phyloP scores from a whole-genome alignment of 2,888 invertebrate species.

The Arctia plantaginis region DNA sequence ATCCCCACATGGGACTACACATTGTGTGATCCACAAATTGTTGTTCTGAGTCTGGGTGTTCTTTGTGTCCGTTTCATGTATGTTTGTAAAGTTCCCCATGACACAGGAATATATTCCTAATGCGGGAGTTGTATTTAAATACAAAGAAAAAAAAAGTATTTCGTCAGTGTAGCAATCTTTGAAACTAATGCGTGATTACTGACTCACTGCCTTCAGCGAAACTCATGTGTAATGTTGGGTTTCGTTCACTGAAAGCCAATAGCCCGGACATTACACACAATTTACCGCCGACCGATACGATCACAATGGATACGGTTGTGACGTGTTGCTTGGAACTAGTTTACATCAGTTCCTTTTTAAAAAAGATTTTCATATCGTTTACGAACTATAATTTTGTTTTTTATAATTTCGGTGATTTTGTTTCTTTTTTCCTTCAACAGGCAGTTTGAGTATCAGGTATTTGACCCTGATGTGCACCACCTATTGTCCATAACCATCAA shows the following conservation, averaged over 20 bases:
- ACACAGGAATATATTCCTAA: too few relatives aligned
- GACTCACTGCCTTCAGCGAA: slow-evolving; percentile 3
- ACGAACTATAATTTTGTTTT: neutral
- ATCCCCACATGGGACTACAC: too few relatives aligned
- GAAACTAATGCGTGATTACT: slow-evolving; percentile 8
- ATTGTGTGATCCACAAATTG: too few relatives aligned
- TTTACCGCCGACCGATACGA: slow-evolving; percentile 11
- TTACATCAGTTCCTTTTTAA: neutral
- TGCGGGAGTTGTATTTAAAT: too few relatives aligned
- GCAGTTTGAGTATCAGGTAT: too few relatives aligned
- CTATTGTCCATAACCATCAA: neutral
- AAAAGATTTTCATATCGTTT: neutral
- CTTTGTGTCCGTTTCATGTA: too few relatives aligned
- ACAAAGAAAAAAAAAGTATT: too few relatives aligned
- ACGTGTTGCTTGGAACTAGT: neutral
- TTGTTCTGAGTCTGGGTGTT: too few relatives aligned
- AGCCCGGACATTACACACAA: slow-evolving; percentile 21
- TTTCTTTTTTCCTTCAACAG: too few relatives aligned
- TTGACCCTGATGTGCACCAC: neutral
- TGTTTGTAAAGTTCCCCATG: too few relatives aligned
- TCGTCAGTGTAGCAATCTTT: neutral
- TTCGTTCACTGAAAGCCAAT: slow-evolving; percentile 10
- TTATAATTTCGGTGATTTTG: neutral
- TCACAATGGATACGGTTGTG: neutral
- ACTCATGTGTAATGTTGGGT: slow-evolving; percentile 15